These are phyloP conservation scores for Cephalophus harveyi DNA, from an alignment of 2,113 vertebrate species.

Conservation along the genomic window DNA sequence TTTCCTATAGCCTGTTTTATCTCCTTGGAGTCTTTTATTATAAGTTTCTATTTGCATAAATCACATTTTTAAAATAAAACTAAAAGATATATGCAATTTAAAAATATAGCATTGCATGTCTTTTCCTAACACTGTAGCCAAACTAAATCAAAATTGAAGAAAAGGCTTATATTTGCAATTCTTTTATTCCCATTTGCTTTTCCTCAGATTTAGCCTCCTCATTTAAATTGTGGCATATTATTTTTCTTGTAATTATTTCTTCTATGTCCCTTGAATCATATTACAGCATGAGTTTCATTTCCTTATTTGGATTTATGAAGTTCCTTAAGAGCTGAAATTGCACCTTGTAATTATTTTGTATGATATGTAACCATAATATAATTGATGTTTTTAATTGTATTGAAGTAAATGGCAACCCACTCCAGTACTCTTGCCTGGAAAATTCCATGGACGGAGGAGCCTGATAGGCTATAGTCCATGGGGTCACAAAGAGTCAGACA, in stretches of 20 bases:
- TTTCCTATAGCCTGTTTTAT: not conserved
- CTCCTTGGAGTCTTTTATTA: not conserved
- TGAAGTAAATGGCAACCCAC: not conserved
- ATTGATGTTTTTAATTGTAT: slow-evolving; percentile 6
- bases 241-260: slow-evolving; percentile 18
- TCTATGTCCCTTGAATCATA: not conserved
- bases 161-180: not conserved
- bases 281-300: not conserved
- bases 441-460: too few relatives aligned
- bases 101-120: not conserved
- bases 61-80: not conserved
- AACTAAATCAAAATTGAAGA: not conserved
- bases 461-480: too few relatives aligned
- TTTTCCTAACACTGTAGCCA: not conserved
- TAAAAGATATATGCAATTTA: not conserved
- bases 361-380: not conserved
- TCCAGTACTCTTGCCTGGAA: too few relatives aligned
- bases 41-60: not conserved
- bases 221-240: not conserved
- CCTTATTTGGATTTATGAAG: not conserved
- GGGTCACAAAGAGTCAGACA: too few relatives aligned
- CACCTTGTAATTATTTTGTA: not conserved
- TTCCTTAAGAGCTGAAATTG: slow-evolving; percentile 6
- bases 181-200: not conserved
- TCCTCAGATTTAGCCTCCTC: not conserved